Conservation (phyloP, 2,113 vertebrate genomes). For the Sapajus apella region DNA sequence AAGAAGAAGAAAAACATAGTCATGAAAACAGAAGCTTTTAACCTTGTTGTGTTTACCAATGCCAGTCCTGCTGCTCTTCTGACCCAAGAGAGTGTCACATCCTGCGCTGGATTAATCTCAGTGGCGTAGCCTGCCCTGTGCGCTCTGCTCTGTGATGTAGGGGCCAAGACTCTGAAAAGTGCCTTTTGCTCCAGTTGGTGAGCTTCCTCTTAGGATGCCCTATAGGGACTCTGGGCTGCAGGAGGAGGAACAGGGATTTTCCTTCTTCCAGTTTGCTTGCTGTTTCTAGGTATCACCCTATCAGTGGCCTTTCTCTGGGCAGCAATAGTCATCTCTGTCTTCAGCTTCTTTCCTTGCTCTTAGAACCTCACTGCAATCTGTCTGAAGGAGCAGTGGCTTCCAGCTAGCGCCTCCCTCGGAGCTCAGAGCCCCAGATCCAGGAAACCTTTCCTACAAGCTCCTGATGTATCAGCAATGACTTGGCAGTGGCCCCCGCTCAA, state of each 20-base stretch:
- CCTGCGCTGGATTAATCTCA: not conserved
- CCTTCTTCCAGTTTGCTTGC: not conserved
- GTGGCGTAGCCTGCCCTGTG: not conserved
- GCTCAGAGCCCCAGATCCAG: not conserved
- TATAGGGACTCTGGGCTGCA: not conserved
- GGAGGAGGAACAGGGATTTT: not conserved
- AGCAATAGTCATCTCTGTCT: not conserved
- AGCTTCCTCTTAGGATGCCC: not conserved
- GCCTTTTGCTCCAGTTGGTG: not conserved
- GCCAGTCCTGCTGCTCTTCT: not conserved
- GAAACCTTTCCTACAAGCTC: not conserved
- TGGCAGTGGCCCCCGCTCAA: not conserved
- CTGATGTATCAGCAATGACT: not conserved
- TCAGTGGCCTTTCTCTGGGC: not conserved
- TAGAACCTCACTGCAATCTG: not conserved
- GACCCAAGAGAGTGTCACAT: not conserved
- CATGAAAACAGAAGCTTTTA: not conserved
- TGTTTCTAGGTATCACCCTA: not conserved
- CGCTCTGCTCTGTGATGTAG: not conserved
- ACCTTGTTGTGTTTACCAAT: not conserved
- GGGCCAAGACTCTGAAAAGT: not conserved
- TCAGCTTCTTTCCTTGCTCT: not conserved
- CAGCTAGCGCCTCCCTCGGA: rapidly evolving
- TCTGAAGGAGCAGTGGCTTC: not conserved
- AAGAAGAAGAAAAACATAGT: not conserved